Base-by-base conservation (phyloP, 2,113 vertebrate species). In the Lasiurus cinereus region DNA sequence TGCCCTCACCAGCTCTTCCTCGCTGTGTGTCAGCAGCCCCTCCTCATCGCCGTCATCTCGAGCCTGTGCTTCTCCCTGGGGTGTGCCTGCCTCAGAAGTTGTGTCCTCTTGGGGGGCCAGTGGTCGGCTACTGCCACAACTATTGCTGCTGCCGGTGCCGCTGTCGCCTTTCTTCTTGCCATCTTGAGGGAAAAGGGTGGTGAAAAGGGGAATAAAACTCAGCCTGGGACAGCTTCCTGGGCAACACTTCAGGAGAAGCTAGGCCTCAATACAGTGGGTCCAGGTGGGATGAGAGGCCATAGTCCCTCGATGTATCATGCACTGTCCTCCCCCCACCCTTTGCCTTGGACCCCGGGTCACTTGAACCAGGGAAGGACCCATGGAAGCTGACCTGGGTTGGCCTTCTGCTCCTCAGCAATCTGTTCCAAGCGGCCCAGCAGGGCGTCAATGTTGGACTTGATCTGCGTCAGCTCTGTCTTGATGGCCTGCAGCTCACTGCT, bases 371-470 rank as follows among this genome's bases (percentile, higher is more conserved):
- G 85, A 7, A 92, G 31, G 66, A 72, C 36, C 27, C 31, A 74
- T 50, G n/a, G 83, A 77, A 24, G 73, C 98, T 97, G 92, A 99
- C 99, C 99, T 98, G 98, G 24, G 1, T 98, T 97, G 89, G 98
- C 94, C 96, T 98, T 99, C 97, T 99, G 99, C 46, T 99, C 99
- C 69, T 99, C 98, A 31, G 99, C 98, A 39, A 99, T 99, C 98
- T 99, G 99, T 94, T 99, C 99, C 98, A 99, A 98, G 86, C 99
- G 98, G 82, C 99, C 98, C 97, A 99, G 98, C 78, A 99, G 98
- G 39, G 99, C 98, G 5, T 99, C 99, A 0, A 99, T 99, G 98
- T 99, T 99, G 96, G 98, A 98, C 97, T 99, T 99, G 97, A 99
- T 99, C 98, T 99, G 99, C 0, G 99, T 99, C 97, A 99, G 97